Evolutionary conservation across 2,888 invertebrate species (phyloP), one percentile per base, ranked within the genome.

Genomic region (Pristionchus exspectatus): DNA sequence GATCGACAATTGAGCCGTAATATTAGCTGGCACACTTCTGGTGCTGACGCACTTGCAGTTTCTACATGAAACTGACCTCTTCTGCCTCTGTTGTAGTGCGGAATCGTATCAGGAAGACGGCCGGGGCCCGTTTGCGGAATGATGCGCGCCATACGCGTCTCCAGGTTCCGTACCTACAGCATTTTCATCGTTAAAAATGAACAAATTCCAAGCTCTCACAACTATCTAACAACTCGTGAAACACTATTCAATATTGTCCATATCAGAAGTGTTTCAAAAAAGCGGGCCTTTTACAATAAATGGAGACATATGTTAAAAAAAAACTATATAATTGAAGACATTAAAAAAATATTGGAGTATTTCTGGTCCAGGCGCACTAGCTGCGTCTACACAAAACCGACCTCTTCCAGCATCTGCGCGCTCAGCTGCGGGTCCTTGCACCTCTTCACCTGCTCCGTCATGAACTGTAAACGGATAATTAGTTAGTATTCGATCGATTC

Each of bases 381-480:
- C 38, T 38, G 38, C 44, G 77, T 38, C 33, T 21, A 74, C 38
- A 74, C 38, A 24, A 38, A 74, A 24, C 30, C 30, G 33, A 88
- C 88, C 81, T 88, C 88, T 27, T 88, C 81, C 21, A 56, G 63
- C 74, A 88, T 74, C 24, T 30, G n/a, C 54, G 54, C 81, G 44
- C 38, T 66, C 81, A 88, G 30, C 1, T 24, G 18, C 14, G 27
- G 63, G 33, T 89, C 83, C 50, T 89, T 89, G 24, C 38, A n/a
- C 30, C 50, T 33, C 89, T 89, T 89, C 66, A 83, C 21, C n/a
- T 89, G 63, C 12, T 89, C 81, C 27, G 89, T 69, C 66, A 89
- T 38, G 14, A 12, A 9, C 89, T 89, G 56, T 33, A 85, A n/a
- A 85, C 1, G 10, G 21, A 14, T 24, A 5, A 3, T 33, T 44